Conservation (phyloP, 1,140 invertebrate genomes). For the Brachionus calyciflorus region DNA sequence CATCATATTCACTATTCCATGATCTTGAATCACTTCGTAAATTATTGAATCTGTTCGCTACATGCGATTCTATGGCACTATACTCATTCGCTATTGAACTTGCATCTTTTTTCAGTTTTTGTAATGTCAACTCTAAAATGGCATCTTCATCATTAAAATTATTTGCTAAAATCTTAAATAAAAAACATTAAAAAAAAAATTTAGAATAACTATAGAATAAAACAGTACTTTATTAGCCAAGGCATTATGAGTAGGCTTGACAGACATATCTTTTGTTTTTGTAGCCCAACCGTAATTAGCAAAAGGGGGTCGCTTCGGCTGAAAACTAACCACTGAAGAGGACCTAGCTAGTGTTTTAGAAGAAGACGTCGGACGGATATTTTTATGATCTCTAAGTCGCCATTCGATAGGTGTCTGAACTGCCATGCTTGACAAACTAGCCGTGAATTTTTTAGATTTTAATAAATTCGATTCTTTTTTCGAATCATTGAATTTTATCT, state of each 20-base stretch:
- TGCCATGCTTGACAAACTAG: slow-evolving; percentile 34
- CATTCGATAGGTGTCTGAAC: slow-evolving; percentile 39
- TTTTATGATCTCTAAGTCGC: slow-evolving; percentile 38
- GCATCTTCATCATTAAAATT: slow-evolving; percentile 17
- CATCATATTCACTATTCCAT: slow-evolving; percentile 46
- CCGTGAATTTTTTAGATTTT: slow-evolving; percentile 10
- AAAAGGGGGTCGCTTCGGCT: slow-evolving; percentile 37
- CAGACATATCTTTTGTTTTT: slow-evolving; percentile 20
- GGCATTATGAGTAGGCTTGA: slow-evolving; percentile 44
- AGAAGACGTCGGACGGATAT: neutral
- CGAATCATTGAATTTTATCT: neutral
- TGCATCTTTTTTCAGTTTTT: slow-evolving; percentile 43
- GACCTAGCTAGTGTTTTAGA: neutral
- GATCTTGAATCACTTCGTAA: slow-evolving; percentile 18
- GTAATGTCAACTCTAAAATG: slow-evolving; percentile 34
- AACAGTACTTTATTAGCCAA: slow-evolving; percentile 13
- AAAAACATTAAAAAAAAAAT: neutral
- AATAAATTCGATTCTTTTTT: slow-evolving; percentile 3
- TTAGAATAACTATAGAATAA: neutral
- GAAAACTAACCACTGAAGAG: slow-evolving; percentile 8
- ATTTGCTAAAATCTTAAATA: slow-evolving; percentile 1
- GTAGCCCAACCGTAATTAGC: slow-evolving; percentile 42
- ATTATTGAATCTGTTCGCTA: slow-evolving; percentile 4
- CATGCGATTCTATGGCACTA: slow-evolving; percentile 31
- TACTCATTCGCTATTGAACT: slow-evolving; percentile 30